Evolutionary conservation across 2,888 invertebrate genomes (phyloP).

Genomic region (Synanthedon andrenaeformis): DNA sequence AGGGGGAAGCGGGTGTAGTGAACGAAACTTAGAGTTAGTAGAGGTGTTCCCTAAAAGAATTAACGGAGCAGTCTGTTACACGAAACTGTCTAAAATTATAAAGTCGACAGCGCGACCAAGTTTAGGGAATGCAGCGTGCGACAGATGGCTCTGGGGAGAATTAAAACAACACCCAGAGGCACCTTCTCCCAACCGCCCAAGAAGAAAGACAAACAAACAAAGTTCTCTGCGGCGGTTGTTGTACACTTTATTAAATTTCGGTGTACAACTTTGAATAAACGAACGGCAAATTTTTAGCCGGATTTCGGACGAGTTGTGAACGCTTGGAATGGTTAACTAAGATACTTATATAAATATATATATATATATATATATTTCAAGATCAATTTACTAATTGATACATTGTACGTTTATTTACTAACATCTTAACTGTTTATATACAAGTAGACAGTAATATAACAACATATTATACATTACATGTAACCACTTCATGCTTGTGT

Average conservation of each 20-base stretch:
- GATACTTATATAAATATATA: neutral
- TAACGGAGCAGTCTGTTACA: neutral
- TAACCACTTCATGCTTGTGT: no score
- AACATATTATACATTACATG: no score
- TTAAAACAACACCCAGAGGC: neutral
- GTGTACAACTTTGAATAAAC: constrained; percentile 24
- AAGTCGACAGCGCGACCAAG: constrained; percentile 31
- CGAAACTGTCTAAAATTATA: constrained; percentile 23
- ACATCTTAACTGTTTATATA: no score
- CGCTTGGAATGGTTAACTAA: neutral
- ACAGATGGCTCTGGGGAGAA: constrained; percentile 32
- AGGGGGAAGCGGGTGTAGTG: neutral
- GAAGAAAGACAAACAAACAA: constrained; percentile 38
- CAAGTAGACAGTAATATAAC: no score
- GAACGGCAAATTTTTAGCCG: constrained; percentile 8
- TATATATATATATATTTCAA: no score
- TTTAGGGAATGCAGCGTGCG: constrained; percentile 27
- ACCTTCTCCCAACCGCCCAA: constrained; percentile 1
- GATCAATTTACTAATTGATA: no score
- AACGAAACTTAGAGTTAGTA: neutral
- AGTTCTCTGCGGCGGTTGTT: constrained; percentile 18
- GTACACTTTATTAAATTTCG: constrained; percentile 36
- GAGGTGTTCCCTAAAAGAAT: neutral
- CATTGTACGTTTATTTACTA: no score
- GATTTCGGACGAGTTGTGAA: neutral